These are phyloP conservation scores for Melanotaenia parkinsoni DNA, from an alignment of 2,797 vertebrate species.

Conservation along the genomic window DNA sequence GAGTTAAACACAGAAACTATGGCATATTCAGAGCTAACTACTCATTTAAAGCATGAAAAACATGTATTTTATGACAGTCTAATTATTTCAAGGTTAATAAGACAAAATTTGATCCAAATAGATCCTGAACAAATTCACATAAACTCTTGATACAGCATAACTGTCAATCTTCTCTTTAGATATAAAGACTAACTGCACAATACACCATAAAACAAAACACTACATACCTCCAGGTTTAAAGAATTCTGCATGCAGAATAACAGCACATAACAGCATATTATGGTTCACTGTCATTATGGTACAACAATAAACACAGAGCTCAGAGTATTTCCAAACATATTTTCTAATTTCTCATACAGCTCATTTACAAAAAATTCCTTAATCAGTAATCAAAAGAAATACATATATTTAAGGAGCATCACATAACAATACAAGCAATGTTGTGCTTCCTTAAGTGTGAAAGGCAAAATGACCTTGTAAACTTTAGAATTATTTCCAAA, in stretches of 20 bases:
- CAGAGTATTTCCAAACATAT: no score
- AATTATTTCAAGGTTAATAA: slow-evolving; percentile 24
- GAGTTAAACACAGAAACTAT: no score
- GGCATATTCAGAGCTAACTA: no score
- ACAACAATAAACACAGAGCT: background rate
- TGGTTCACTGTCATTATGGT: background rate
- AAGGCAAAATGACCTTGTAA: background rate
- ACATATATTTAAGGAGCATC: background rate
- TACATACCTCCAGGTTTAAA: background rate
- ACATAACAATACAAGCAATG: background rate
- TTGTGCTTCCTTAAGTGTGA: background rate
- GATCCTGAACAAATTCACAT: slow-evolving; percentile 35
- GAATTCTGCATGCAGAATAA: background rate
- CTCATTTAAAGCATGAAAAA: no score
- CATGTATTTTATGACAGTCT: slow-evolving; percentile 7
- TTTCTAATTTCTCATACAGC: background rate
- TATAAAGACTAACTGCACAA: background rate
- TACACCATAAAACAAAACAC: background rate
- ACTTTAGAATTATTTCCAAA: background rate
- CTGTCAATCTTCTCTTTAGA: background rate
- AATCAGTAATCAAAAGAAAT: slow-evolving; percentile 4
- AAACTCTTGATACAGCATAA: slow-evolving; percentile 24
- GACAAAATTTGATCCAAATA: slow-evolving; percentile 23
- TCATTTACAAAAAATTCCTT: slow-evolving; percentile 3
- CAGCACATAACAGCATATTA: background rate